Percentiles rank a stretch among this genome's conserved stretches.
Evolutionary conservation across 2,113 vertebrate species (phyloP).

Genomic region (Arothron firmamentum): DNA sequence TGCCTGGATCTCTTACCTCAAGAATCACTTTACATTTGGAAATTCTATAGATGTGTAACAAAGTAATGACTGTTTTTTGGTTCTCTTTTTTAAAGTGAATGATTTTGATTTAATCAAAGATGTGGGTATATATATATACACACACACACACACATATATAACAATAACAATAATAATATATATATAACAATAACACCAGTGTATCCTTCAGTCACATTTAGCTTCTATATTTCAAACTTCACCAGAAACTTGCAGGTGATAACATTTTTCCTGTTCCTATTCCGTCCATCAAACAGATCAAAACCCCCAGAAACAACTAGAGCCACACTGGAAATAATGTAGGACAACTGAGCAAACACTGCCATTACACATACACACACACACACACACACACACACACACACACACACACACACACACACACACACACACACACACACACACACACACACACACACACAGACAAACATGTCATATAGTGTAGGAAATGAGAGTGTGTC

Average conservation of each 20-base stretch:
- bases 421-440: slow-evolving; percentile 14
- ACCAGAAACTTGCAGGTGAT: slow-evolving; percentile 51
- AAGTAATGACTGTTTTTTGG: background rate
- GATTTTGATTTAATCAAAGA: too few species aligned
- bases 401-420: slow-evolving; percentile 16
- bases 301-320: slow-evolving; percentile 5
- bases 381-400: slow-evolving; percentile 21
- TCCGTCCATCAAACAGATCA: background rate
- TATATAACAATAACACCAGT: too few species aligned
- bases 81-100: background rate
- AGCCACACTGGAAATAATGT: slow-evolving; percentile 76
- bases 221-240: slow-evolving; percentile 7
- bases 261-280: slow-evolving; percentile 73
- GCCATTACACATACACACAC: slow-evolving; percentile 42
- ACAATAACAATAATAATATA: too few species aligned
- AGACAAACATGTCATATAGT: slow-evolving; percentile 34
- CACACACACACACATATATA: too few species aligned
- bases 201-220: slow-evolving; percentile 6
- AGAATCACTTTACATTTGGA: background rate
- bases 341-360: slow-evolving; percentile 86
- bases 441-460: slow-evolving; percentile 16
- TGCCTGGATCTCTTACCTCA: background rate
- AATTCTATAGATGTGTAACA: background rate
- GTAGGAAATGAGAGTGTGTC: slow-evolving; percentile 69
- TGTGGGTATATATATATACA: too few species aligned